Evolutionary conservation across 2,113 vertebrate species (phyloP), one percentile per base, ranked within the genome.

Genomic region (Columbina picui): DNA sequence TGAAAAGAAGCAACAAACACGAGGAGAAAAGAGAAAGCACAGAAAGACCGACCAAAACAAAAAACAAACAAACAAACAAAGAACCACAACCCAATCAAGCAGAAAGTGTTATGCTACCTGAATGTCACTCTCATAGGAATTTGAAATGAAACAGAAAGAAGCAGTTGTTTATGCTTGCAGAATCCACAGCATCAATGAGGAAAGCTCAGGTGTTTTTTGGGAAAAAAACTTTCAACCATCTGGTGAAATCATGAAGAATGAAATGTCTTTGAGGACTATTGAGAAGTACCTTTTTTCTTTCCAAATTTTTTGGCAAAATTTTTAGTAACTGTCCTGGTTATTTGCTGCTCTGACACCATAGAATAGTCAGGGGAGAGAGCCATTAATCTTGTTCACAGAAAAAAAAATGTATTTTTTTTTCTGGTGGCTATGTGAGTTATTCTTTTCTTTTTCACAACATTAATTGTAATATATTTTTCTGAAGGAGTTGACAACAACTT

Each of bases 381-480:
- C 71, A 88, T 95, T 95, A 93, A 92, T 90, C 83, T 88, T 78
- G 30, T 64, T 23, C 43, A 78, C 32, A 70, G 23, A 25, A 64
- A 90, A 77, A 89, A 87, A 73, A 25, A 5, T 3, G 39, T 39
- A 39, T 45, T 45, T 21, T 45, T 71, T 63, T 67, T 92, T 41
- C 39, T 88, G 26, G 26, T 90, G 52, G 76, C n/a, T 78, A 5
- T 76, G 21, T 22, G 22, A 94, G 59, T 94, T 21, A 57, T 83
- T 95, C 93, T 45, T 96, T 90, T 32, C 12, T 86, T 85, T 89
- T 86, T 84, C 17, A n/a, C 52, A 67, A 12, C 6, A 65, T 84
- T 84, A 90, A 78, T 29, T 7, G 23, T 50, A n/a, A 14, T 36
- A 45, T 32, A 25, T 39, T 45, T 88, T 91, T 71, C 47, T 80